A percentile compares a stretch with the other conserved stretches of the same genome.
Conservation (phyloP, 1,140 invertebrate species). For the Augochlora pura region DNA sequence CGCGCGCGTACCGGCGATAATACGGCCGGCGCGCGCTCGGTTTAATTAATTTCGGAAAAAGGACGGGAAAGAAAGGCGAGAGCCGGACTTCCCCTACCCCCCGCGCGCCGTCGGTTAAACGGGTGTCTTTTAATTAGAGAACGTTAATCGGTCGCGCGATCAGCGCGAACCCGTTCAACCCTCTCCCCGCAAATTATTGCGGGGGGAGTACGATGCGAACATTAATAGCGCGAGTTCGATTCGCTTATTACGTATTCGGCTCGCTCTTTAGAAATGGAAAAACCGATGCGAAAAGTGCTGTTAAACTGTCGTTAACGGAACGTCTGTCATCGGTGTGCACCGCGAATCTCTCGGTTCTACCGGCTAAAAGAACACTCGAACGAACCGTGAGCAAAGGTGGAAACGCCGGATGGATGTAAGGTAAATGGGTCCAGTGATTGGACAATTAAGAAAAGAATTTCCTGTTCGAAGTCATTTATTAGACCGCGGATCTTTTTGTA, state of each 20-base stretch:
- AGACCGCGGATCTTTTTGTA: no score
- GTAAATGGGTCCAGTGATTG: no score
- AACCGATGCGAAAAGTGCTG: not conserved
- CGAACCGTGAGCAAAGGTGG: no score
- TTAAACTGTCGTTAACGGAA: no score
- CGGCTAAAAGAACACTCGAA: no score
- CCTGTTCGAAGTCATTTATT: no score
- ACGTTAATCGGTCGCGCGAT: not conserved
- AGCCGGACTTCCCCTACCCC: not conserved
- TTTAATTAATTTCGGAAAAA: conserved; percentile 4
- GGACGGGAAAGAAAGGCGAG: not conserved
- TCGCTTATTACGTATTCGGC: not conserved
- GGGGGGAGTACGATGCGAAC: not conserved
- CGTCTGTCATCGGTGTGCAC: no score
- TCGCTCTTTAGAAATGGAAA: not conserved
- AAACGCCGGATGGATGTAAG: no score
- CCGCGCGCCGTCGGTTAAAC: not conserved
- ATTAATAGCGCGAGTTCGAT: not conserved
- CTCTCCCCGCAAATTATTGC: no score
- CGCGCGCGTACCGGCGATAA: not conserved
- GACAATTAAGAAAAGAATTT: no score
- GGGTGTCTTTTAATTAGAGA: conserved; percentile 2
- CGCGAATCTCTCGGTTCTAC: no score
- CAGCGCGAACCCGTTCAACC: not conserved
- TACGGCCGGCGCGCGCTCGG: not conserved